phyloP scores from a whole-genome alignment of 2,113 vertebrate species.

The Megaceryle torquata region DNA sequence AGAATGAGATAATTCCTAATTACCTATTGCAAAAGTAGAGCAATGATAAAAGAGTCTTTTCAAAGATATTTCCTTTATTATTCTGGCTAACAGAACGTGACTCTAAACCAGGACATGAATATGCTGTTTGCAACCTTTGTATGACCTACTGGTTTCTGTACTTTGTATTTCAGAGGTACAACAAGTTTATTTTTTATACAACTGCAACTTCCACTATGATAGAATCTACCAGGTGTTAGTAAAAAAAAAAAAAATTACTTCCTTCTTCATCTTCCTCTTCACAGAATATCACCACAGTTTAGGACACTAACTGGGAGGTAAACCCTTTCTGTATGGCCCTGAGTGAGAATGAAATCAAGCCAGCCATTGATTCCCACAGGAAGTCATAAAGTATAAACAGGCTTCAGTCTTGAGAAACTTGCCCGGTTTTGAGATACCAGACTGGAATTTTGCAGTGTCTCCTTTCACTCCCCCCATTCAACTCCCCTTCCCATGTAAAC shows the following conservation, averaged over 20 bases:
- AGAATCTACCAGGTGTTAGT: not conserved
- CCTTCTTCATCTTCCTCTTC: not conserved
- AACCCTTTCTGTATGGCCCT: accelerated
- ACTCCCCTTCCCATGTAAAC: accelerated
- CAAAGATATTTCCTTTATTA: not conserved
- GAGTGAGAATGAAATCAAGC: not conserved
- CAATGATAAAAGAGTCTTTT: not conserved
- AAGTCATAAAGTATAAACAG: not conserved
- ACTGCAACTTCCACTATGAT: not conserved
- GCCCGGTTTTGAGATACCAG: not conserved
- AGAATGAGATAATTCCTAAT: not conserved
- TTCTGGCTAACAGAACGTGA: not conserved
- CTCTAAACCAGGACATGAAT: not conserved
- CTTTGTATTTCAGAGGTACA: not conserved
- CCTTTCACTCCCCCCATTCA: not conserved
- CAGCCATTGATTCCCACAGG: not conserved
- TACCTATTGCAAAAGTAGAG: not conserved
- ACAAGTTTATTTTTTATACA: not conserved
- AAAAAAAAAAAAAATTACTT: not conserved
- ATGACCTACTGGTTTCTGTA: not conserved
- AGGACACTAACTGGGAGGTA: not conserved
- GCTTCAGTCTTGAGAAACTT: not conserved
- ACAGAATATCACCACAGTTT: not conserved
- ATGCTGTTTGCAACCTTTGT: not conserved
- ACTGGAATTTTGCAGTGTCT: not conserved